A percentile compares a stretch with the other conserved stretches of the same genome.
Evolutionary conservation across 92 coral and sea anemone genomes (phyloP).

Genomic region (Hydrozoanthus gracilis): DNA sequence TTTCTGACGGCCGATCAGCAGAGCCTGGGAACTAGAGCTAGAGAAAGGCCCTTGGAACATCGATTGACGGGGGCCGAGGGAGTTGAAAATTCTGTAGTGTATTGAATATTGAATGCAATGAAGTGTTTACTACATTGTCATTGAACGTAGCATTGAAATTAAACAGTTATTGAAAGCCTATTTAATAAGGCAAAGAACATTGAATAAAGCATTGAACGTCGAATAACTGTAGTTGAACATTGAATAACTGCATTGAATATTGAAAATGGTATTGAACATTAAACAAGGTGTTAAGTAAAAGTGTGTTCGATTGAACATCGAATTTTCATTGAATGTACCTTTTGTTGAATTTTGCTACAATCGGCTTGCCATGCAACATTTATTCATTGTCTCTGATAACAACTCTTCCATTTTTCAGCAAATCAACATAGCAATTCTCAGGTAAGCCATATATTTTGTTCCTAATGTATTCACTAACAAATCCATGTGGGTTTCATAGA

Average conservation of each 20-base stretch:
- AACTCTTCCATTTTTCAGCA: constrained; percentile 59
- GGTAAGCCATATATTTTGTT: constrained; percentile 47
- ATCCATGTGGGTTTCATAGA: constrained; percentile 43
- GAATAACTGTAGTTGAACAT: neutral
- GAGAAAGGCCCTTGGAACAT: neutral
- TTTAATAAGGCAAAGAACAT: neutral
- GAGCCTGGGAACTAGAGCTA: constrained; percentile 8
- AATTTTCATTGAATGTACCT: no score
- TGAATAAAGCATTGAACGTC: neutral
- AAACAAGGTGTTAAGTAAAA: no score
- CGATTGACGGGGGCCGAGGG: neutral
- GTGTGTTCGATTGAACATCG: no score
- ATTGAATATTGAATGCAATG: neutral
- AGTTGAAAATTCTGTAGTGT: constrained; percentile 11
- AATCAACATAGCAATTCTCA: constrained; percentile 53
- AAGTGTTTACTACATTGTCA: no score
- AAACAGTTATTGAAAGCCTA: no score
- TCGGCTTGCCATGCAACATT: no score
- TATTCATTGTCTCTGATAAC: constrained; percentile 55
- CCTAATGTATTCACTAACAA: constrained; percentile 50
- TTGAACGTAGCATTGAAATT: no score
- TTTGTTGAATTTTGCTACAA: no score
- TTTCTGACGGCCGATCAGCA: neutral
- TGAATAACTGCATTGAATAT: neutral
- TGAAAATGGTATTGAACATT: neutral